Base-by-base conservation (phyloP, 1,140 invertebrate genomes). In the Heterodera schachtii region DNA sequence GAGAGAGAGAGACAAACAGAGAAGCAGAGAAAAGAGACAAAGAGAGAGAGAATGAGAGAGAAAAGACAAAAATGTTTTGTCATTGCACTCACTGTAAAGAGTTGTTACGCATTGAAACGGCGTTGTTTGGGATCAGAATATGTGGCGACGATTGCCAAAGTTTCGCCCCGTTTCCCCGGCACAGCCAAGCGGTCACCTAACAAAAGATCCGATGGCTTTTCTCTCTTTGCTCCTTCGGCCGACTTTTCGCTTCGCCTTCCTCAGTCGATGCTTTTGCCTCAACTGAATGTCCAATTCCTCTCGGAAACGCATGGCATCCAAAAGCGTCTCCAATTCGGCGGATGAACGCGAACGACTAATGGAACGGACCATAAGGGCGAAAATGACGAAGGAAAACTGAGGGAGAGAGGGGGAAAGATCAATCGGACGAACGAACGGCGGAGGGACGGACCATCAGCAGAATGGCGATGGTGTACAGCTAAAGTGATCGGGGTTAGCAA, bases 181-280 rank as follows among this genome's bases (percentile, higher is more conserved):
- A 78, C 11, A 83, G 75, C 82, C 82, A 83, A 57, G 82, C 81
- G 16, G 82, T 84, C 7, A 83, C 81, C 82, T 83, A 44, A 47
- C 69, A 69, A 44, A 44, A 16, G n/a, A 13, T 73, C 57, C n/a
- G 75, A 74, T 73, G 69, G 19, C 49, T 13, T 21, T 73, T 82
- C 8, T 46, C 47, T 16, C 16, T 41, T 16, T 2, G 21, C 60
- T 13, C 64, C 57, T 41, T 5, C 43, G 21, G 7, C 73, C 47
- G 47, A 86, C 84, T 41, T 85, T 85, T 46, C 80, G 78, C 78
- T 85, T 85, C n/a, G 84, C 84, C 74, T 86, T 85, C 73, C 84
- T 71, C 49, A 85, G 73, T 43, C 82, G 81, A 76, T 79, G 71
- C 71, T 85, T 85, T 47, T 85, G 84, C n/a, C 84, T 8, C 75